These are phyloP conservation scores for Salvelinus fontinalis DNA, from an alignment of 2,113 vertebrate species.

Conservation along the genomic window DNA sequence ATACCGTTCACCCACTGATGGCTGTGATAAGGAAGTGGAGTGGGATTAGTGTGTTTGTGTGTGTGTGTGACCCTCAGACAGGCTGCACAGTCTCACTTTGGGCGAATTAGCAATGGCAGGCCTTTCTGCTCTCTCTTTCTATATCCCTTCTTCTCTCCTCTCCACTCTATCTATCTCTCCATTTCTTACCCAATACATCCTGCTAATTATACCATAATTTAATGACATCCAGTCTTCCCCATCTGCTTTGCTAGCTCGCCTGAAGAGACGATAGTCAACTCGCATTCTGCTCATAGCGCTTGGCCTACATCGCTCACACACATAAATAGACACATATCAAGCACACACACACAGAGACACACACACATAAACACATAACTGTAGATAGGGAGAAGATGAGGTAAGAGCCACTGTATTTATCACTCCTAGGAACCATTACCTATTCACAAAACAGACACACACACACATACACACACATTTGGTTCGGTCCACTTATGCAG, in stretches of 20 bases:
- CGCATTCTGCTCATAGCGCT: conserved; percentile 16
- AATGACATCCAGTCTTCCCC: conserved; percentile 29
- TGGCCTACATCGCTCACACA: conserved; percentile 13
- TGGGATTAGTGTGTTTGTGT: conserved; percentile 42
- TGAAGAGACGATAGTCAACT: conserved; percentile 28
- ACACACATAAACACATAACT: neutral
- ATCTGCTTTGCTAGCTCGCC: conserved; percentile 36
- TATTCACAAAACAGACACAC: conserved; percentile 21
- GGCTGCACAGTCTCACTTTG: neutral
- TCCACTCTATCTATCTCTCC: neutral
- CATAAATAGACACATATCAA: neutral
- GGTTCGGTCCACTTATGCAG: conserved; percentile 48
- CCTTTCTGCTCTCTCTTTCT: neutral
- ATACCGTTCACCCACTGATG: conserved; percentile 69
- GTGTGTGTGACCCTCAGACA: conserved; percentile 17
- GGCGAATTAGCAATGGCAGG: neutral
- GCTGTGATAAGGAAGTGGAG: conserved; percentile 52
- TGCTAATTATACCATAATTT: conserved; percentile 32
- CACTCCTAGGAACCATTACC: conserved; percentile 55
- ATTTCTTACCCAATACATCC: conserved; percentile 7
- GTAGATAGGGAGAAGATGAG: conserved; percentile 30
- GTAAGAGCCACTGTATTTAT: conserved; percentile 49
- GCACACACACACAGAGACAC: neutral
- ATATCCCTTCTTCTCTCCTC: conserved; percentile 4
- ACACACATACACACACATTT: conserved; percentile 4